Base-by-base conservation (phyloP, 1,140 invertebrate genomes). In the Diprion similis region DNA sequence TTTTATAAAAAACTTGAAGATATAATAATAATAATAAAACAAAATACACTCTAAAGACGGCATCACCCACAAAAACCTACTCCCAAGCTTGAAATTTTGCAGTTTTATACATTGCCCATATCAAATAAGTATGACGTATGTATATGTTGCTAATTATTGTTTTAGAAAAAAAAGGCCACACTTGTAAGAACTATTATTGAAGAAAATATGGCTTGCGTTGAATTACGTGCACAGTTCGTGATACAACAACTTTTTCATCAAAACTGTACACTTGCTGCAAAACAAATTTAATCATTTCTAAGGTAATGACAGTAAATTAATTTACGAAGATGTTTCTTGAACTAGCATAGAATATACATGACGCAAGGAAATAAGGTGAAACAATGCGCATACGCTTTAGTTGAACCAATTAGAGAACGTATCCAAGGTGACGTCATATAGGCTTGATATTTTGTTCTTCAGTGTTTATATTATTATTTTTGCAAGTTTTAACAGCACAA, bases 161-260 rank as follows among this genome's bases (percentile, higher is more conserved):
- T 79, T 64, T 67, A 88, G 87, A 87, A 92, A 91, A 86, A 93
- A 89, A 85, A 91, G 92, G 86, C 85, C 86, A 86, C 91, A 83
- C 83, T 88, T 89, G 80, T 91, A 88, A 73, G 90, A 84, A 86
- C 91, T 90, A 85, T 92, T 90, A 82, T 93, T 89, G 92, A 93
- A 82, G 92, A 93, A 77, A 89, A 91, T 73, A 90, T 91, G 47
- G 91, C 91, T 1, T 92, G 92, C 75, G 90, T 93, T 72, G 90
- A 92, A 59, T 81, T 93, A 8, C 91, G 91, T 76, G 92, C 93
- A 64, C 91, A 93, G 77, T 81, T 92, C 68, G 90, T 90, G 24
- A 88, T 92, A 81, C 91, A 91, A 78, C 90, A 91, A 79, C 48
- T 87, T 15, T 45, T 11, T 8, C 6, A 15, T 18, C 8, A 68